Conservation (phyloP, 2,113 vertebrate species). For the Balaeniceps rex region DNA sequence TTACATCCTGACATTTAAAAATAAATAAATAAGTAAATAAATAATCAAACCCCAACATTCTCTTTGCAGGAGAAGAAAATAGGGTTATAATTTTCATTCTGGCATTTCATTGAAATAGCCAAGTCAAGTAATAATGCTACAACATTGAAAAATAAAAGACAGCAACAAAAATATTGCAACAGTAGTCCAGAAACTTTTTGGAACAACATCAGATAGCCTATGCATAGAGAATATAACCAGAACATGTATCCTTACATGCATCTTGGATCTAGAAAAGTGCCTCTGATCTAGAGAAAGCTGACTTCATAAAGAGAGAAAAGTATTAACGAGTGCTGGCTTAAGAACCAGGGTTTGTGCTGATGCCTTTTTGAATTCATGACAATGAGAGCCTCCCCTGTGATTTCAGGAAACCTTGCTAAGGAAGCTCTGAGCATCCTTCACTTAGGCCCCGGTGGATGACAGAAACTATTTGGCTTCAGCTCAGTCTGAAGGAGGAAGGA, state of each 20-base stretch:
- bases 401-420: background rate
- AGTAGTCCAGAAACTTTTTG: background rate
- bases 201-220: background rate
- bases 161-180: background rate
- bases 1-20: background rate
- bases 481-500: background rate
- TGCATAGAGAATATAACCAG: background rate
- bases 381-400: background rate
- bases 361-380: background rate
- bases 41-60: background rate
- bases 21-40: background rate
- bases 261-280: background rate
- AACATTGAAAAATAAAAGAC: background rate
- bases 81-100: background rate
- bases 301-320: background rate
- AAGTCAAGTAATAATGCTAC: background rate
- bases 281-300: background rate
- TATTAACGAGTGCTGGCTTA: background rate
- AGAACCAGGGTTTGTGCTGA: background rate
- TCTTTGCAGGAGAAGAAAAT: background rate
- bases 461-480: background rate
- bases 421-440: background rate
- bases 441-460: background rate
- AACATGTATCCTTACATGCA: fast-evolving
- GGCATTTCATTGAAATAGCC: background rate